Evolutionary conservation across 2,888 invertebrate genomes (phyloP).

Genomic region (Agrochola lota): DNA sequence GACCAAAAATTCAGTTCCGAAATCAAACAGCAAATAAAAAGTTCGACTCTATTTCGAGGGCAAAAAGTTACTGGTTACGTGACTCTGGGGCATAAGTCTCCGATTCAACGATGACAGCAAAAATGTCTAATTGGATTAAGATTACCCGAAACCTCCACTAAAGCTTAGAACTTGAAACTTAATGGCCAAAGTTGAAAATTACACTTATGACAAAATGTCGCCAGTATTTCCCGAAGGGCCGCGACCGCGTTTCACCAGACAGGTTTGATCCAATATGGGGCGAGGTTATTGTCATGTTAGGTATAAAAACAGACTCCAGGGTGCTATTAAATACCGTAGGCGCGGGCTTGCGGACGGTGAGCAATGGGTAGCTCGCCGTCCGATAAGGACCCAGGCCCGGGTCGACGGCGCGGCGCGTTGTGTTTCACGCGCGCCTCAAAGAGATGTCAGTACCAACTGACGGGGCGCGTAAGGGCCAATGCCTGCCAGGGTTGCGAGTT

Average conservation of each 20-base stretch:
- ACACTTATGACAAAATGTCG: not conserved
- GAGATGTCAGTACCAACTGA: too few species aligned
- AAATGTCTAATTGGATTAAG: constrained; percentile 29
- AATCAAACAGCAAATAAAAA: constrained; percentile 29
- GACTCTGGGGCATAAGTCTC: constrained; percentile 18
- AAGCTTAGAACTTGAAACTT: not conserved
- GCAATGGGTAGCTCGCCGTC: too few species aligned
- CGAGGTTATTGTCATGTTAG: not conserved
- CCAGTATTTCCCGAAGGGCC: too few species aligned
- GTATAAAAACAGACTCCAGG: not conserved
- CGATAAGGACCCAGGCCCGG: too few species aligned
- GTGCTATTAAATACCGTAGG: too few species aligned
- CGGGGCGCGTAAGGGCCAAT: too few species aligned
- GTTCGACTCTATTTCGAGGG: constrained; percentile 14
- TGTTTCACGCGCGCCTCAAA: too few species aligned
- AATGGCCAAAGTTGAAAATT: constrained; percentile 11
- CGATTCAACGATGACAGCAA: not conserved
- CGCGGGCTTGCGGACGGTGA: too few species aligned
- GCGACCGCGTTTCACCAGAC: not conserved
- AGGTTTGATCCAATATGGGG: not conserved
- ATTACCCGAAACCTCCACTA: not conserved
- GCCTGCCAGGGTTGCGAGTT: too few species aligned
- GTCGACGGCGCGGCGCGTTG: too few species aligned
- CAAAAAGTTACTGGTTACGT: constrained; percentile 39
- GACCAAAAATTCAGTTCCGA: not conserved